Percentiles rank a stretch among this genome's conserved stretches.
phyloP scores from a whole-genome alignment of 2,797 vertebrate species.

The Picus viridis region DNA sequence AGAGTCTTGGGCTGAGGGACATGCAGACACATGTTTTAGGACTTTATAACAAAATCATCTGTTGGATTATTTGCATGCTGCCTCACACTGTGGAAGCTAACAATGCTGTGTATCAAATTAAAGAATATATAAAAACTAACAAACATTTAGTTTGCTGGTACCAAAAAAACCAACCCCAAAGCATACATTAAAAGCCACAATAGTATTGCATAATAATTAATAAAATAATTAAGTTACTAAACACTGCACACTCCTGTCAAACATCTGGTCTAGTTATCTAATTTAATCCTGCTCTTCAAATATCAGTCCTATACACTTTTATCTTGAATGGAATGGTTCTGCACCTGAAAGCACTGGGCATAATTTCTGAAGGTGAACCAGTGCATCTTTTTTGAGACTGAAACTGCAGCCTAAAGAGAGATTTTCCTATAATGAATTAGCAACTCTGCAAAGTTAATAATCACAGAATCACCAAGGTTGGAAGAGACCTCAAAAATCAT shows the following conservation, averaged over 20 bases:
- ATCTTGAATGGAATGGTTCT: neutral
- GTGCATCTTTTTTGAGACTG: no score
- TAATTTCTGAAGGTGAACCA: no score
- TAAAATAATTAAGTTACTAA: neutral
- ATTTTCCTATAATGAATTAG: no score
- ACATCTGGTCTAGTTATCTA: neutral
- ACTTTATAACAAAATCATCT: neutral
- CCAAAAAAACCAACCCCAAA: neutral
- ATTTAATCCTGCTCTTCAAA: neutral
- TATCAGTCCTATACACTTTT: neutral
- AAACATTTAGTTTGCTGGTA: neutral
- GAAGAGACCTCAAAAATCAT: no score
- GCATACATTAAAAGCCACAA: accelerated
- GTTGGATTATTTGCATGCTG: neutral
- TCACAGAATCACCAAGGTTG: no score
- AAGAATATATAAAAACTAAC: neutral
- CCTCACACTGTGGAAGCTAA: neutral
- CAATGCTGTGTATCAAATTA: neutral
- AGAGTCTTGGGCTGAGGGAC: neutral
- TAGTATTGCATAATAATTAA: neutral
- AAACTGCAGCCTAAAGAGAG: no score
- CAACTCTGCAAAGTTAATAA: no score
- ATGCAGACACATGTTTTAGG: neutral
- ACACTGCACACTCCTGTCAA: neutral
- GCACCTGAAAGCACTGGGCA: neutral